Conservation (phyloP, 2,113 vertebrate species). For the Boulengeromyrus knoepffleri region DNA sequence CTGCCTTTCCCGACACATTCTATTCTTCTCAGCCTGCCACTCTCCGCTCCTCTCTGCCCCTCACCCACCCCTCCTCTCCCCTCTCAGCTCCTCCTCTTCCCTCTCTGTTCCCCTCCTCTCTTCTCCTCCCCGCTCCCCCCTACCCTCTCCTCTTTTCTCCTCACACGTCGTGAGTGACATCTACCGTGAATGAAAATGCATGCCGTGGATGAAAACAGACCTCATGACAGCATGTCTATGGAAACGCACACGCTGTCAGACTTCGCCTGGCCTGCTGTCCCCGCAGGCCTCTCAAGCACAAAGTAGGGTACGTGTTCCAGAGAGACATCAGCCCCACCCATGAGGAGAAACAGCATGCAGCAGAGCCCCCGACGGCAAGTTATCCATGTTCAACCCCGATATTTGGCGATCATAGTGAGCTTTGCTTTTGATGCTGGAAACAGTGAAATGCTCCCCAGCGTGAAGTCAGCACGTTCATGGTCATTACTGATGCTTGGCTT, state of each 20-base stretch:
- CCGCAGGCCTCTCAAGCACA: background rate
- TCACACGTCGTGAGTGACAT: background rate
- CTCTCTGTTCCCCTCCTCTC: background rate
- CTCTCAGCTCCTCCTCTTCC: background rate
- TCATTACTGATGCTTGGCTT: background rate
- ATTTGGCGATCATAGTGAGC: background rate
- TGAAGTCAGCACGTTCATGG: background rate
- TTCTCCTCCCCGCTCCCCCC: background rate
- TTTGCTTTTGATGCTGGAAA: background rate
- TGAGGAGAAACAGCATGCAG: background rate
- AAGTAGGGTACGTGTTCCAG: background rate
- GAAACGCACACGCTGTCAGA: background rate
- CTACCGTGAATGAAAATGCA: background rate
- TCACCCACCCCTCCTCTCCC: too few species aligned
- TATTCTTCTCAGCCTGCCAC: background rate
- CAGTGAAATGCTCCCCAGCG: background rate
- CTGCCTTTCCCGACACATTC: background rate
- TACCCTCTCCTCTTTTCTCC: background rate
- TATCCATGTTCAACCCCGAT: background rate
- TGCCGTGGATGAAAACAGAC: background rate
- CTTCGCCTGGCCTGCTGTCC: background rate
- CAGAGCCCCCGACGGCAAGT: background rate
- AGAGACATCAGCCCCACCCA: background rate
- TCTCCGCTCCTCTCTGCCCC: background rate
- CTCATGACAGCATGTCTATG: background rate